Conservation (phyloP, 2,113 vertebrate genomes). For the Haliaeetus leucogaster region DNA sequence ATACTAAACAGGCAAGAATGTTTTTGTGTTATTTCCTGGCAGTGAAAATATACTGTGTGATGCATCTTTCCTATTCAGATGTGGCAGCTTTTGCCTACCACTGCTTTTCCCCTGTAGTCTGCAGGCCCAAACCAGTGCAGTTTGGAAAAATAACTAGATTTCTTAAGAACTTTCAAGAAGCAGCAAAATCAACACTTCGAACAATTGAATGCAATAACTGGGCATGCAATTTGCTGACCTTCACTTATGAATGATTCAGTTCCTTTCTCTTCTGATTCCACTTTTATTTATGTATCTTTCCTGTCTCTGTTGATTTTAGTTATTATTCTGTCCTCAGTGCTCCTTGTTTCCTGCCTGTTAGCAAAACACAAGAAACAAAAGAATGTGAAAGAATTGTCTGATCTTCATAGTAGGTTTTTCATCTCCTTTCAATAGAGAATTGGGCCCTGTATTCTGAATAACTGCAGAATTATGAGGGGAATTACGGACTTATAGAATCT, state of each 20-base stretch:
- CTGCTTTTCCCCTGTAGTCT: slow-evolving; percentile 1
- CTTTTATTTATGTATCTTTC: neutral
- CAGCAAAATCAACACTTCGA: neutral
- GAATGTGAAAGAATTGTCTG: neutral
- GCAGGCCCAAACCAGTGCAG: neutral
- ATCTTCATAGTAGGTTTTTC: neutral
- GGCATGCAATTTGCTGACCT: neutral
- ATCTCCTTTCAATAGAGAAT: neutral
- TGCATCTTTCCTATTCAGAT: slow-evolving; percentile 28
- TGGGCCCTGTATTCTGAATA: neutral
- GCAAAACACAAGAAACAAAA: neutral
- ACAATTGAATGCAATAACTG: neutral
- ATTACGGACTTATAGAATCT: neutral
- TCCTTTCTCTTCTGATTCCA: neutral
- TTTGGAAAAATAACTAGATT: neutral
- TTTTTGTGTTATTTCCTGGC: slow-evolving; percentile 60
- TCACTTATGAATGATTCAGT: neutral
- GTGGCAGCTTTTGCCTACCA: slow-evolving; percentile 36
- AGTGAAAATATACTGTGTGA: slow-evolving; percentile 45
- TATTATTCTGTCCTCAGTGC: neutral
- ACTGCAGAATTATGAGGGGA: neutral
- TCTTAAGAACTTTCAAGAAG: neutral
- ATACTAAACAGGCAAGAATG: slow-evolving; percentile 56
- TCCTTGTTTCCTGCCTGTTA: neutral
- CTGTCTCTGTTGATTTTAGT: neutral